Evolutionary conservation across 2,113 vertebrate genomes (phyloP).

Genomic region (Passer domesticus): DNA sequence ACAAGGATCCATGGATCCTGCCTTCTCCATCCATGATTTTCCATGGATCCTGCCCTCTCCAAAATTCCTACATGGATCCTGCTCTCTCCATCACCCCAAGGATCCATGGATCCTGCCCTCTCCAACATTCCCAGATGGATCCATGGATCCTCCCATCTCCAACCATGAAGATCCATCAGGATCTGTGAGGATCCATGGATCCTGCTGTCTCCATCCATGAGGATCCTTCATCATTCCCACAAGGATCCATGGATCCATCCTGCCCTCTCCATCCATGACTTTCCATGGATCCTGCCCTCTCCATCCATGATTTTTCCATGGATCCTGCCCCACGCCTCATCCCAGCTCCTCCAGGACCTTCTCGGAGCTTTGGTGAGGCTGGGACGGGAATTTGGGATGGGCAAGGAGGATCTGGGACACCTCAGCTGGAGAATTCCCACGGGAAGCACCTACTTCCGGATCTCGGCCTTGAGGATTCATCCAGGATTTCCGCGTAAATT

Average conservation of each 20-base stretch:
- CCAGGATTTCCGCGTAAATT: too few species aligned
- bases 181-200: not conserved
- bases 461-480: too few species aligned
- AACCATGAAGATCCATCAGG: not conserved
- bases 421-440: too few species aligned
- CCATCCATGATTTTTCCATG: too few species aligned
- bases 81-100: too few species aligned
- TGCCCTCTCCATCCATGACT: too few species aligned
- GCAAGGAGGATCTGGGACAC: not conserved
- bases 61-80: not conserved
- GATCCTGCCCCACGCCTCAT: not conserved
- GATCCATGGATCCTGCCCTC: too few species aligned
- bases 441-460: too few species aligned
- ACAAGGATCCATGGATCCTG: not conserved
- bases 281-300: not conserved
- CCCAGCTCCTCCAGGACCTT: not conserved
- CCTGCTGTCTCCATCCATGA: not conserved
- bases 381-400: not conserved
- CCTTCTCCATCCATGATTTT: too few species aligned
- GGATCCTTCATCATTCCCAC: too few species aligned
- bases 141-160: not conserved
- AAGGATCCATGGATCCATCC: not conserved
- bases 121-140: not conserved
- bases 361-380: accelerated
- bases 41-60: not conserved